Conservation (phyloP, 2,113 vertebrate species). For the Rhea pennata region DNA sequence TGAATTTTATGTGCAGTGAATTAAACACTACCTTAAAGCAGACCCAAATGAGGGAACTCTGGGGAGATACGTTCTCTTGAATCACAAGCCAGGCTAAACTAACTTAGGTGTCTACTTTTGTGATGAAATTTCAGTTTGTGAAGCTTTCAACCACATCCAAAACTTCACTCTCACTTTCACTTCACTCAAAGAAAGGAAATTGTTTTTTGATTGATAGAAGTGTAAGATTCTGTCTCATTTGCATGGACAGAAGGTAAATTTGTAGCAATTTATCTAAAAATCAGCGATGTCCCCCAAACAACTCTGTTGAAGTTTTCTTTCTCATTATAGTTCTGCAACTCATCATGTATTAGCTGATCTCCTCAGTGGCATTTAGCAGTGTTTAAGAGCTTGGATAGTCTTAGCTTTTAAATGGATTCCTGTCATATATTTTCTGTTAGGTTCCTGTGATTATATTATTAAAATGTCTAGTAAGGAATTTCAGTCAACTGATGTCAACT, state of each 20-base stretch:
- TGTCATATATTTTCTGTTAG: background rate
- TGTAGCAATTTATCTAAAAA: background rate
- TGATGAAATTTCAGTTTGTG: background rate
- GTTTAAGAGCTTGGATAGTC: background rate
- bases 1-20: slow-evolving; percentile 18
- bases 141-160: background rate
- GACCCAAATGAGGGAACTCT: background rate
- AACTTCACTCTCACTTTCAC: background rate
- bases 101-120: background rate
- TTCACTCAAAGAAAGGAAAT: background rate
- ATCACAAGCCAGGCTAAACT: background rate
- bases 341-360: background rate
- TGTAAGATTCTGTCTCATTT: background rate
- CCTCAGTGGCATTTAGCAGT: background rate
- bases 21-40: background rate
- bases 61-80: background rate
- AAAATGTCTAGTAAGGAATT: background rate
- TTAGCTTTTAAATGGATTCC: background rate
- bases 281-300: background rate
- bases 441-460: background rate
- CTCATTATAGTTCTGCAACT: background rate
- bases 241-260: background rate
- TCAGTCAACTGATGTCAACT: background rate
- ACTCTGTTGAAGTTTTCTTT: background rate
- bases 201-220: background rate